phyloP scores from a whole-genome alignment of 2,888 invertebrate genomes.

The Notocelia uddmanniana region DNA sequence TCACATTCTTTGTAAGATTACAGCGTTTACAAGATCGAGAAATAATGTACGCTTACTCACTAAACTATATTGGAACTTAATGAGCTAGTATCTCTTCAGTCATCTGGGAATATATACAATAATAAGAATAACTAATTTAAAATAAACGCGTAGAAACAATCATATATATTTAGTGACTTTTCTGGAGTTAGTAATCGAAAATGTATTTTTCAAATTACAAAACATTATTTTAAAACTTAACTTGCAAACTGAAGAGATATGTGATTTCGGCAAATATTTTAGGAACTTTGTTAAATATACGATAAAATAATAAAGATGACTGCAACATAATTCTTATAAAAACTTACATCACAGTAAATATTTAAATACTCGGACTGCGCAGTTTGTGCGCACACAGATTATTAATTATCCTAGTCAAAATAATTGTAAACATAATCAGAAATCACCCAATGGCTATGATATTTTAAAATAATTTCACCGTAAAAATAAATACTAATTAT shows the following conservation, averaged over 20 bases:
- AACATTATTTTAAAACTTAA: not conserved
- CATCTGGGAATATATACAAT: not conserved
- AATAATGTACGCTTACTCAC: conserved; percentile 31
- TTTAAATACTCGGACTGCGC: conserved; percentile 43
- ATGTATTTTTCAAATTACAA: not conserved
- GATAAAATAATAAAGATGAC: conserved; percentile 48
- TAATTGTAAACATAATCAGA: conserved; percentile 28
- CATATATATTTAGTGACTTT: not conserved
- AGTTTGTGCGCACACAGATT: conserved; percentile 38
- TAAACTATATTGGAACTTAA: conserved; percentile 34
- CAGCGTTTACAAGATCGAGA: conserved; percentile 27
- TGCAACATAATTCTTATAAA: conserved; percentile 51
- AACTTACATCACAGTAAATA: conserved; percentile 60
- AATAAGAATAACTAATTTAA: not conserved
- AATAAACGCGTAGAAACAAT: not conserved
- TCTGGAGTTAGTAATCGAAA: not conserved
- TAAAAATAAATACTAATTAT: conserved; percentile 21
- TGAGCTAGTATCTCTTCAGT: conserved; percentile 18
- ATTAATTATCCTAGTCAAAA: conserved; percentile 1
- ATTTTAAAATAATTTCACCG: conserved; percentile 8
- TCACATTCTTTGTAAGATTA: conserved; percentile 29
- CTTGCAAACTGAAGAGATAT: conserved; percentile 23
- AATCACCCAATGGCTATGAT: not conserved
- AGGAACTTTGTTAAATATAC: conserved; percentile 37
- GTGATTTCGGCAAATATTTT: conserved; percentile 17